A percentile compares a stretch with the other conserved stretches of the same genome.
These are phyloP conservation scores for Himalopsyche kuldschensis DNA, from an alignment of 2,888 invertebrate species.

Conservation along the genomic window DNA sequence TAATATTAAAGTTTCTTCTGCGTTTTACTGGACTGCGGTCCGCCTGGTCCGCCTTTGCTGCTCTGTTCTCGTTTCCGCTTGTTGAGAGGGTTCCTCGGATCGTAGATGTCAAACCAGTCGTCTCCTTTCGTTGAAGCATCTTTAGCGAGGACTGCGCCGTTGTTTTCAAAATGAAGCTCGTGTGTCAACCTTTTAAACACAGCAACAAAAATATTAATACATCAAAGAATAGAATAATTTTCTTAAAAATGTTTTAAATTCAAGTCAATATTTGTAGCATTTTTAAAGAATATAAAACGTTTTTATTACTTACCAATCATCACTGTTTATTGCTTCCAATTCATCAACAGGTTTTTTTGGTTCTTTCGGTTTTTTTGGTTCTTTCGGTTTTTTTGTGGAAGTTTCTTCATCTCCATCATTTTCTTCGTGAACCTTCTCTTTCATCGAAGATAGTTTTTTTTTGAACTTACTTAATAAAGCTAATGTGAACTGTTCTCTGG, in stretches of 20 bases:
- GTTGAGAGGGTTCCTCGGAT: constrained; percentile 93
- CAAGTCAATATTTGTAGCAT: too few relatives aligned
- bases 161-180: constrained; percentile 68
- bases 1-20: constrained; percentile 2
- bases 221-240: not conserved
- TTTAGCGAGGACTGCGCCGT: constrained; percentile 74
- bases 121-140: constrained; percentile 92
- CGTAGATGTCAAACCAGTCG: constrained; percentile 96
- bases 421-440: constrained; percentile 59
- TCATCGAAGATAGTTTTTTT: constrained; percentile 71
- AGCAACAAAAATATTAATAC: not conserved
- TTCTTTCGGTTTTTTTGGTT: too few relatives aligned
- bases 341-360: constrained; percentile 22
- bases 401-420: constrained; percentile 46
- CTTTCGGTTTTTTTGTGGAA: constrained; percentile 45
- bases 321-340: constrained; percentile 51
- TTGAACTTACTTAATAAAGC: constrained; percentile 82
- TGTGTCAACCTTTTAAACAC: constrained; percentile 64
- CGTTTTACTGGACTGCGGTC: constrained; percentile 9
- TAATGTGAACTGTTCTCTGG: constrained; percentile 77
- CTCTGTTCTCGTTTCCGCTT: constrained; percentile 77
- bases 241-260: not conserved
- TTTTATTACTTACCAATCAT: constrained; percentile 49
- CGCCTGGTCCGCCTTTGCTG: not conserved
- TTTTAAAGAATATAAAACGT: too few relatives aligned